Base-by-base conservation (phyloP, 2,888 invertebrate species). In the Cylloceria caligata region DNA sequence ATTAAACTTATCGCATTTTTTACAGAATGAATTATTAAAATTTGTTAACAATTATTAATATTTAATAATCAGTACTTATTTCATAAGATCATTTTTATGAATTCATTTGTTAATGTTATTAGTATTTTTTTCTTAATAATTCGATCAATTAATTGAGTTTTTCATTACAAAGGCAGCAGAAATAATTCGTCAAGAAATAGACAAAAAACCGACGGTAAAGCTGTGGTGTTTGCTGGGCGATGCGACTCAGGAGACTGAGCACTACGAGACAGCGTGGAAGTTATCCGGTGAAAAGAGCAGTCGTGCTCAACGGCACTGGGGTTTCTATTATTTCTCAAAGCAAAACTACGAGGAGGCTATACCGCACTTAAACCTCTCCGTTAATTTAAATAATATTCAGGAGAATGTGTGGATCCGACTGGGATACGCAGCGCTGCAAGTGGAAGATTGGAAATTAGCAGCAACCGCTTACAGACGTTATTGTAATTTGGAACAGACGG, bases 141-240 rank as follows among this genome's bases (percentile, higher is more conserved):
- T 34, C 21, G 19, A 1, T 13, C 45, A 42, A 36, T 36, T 47
- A 45, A 65, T 69, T 78, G 75, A 62, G 69, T 19, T 64, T 24
- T 67, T 57, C 74, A 83, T 77, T 85, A 85, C 82, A 90, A 93
- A 96, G 95, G 99, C 99, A 0, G 97, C 98, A 6, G 96, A 97
- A 92, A 94, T 99, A 52, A 97, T 99, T 85, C 94, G 95, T 72
- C 95, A 98, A 89, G 96, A 98, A 92, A 93, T 97, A 76, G 95
- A 95, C 1, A 95, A 96, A 81, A 95, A 96, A 76, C 97, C 97
- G 72, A 97, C 97, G 0, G 97, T 97, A 0, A 96, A 97, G 91
- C 93, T 99, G 24, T 97, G 97, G 94, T 99, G 99, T 92, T 94
- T 98, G 49, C 94, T 99, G n/a, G 98, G 98, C 3, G 98, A 99